Percentiles rank a stretch among this genome's conserved stretches.
These are phyloP conservation scores for Argyresthia goedartella DNA, from an alignment of 2,888 invertebrate species.

Conservation along the genomic window DNA sequence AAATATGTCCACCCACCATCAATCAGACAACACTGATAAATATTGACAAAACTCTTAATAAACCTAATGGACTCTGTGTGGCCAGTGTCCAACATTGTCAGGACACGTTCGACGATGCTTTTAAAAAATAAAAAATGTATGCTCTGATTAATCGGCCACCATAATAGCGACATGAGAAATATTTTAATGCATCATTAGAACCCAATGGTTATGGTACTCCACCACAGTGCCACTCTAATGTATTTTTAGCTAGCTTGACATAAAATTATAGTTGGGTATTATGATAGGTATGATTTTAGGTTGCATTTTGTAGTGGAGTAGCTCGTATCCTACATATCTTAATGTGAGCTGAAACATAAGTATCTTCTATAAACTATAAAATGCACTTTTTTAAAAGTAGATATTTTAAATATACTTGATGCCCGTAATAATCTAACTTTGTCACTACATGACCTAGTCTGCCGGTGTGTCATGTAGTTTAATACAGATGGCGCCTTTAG, in stretches of 20 bases:
- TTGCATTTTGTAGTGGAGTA: neutral
- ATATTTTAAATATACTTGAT: no score
- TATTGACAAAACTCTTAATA: constrained; percentile 62
- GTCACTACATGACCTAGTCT: no score
- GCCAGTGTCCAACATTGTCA: constrained; percentile 28
- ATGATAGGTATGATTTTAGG: neutral
- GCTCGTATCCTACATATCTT: neutral
- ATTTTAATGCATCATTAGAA: constrained; percentile 61
- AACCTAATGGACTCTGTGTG: constrained; percentile 46
- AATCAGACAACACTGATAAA: constrained; percentile 51
- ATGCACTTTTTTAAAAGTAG: no score
- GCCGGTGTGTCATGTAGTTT: no score
- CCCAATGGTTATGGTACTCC: constrained; percentile 29
- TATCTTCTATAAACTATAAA: no score
- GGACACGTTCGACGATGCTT: constrained; percentile 32
- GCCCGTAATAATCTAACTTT: no score
- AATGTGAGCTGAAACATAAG: neutral
- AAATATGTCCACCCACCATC: constrained; percentile 26
- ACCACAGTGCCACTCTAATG: constrained; percentile 19
- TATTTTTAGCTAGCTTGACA: neutral
- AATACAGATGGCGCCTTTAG: neutral
- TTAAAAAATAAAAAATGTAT: constrained; percentile 36
- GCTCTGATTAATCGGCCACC: constrained; percentile 58
- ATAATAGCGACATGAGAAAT: constrained; percentile 58
- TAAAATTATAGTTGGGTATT: neutral